Evolutionary conservation across 2,888 invertebrate species (phyloP).

Genomic region (Drosophila borealis): DNA sequence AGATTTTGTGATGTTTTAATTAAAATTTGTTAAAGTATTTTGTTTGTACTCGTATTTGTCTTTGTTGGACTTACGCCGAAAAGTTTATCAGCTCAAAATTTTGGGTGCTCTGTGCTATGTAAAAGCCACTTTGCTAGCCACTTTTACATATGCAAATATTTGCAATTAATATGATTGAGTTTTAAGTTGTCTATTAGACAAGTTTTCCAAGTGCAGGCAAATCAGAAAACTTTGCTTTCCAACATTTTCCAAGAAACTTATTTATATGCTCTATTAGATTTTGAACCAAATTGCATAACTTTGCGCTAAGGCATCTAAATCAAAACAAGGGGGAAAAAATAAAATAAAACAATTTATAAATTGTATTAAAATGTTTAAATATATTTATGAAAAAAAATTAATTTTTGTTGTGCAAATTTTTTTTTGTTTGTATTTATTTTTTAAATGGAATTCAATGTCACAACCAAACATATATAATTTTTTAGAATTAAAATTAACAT

Average conservation of each 20-base stretch:
- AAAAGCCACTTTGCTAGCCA: not conserved
- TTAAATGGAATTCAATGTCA: too few relatives aligned
- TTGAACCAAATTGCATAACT: not conserved
- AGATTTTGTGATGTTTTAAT: slow-evolving; percentile 34
- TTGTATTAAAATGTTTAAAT: too few relatives aligned
- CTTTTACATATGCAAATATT: slow-evolving; percentile 48
- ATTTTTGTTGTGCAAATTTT: too few relatives aligned
- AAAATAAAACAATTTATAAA: not conserved
- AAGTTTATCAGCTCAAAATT: not conserved
- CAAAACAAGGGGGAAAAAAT: not conserved
- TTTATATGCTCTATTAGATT: slow-evolving; percentile 9
- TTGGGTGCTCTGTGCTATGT: too few relatives aligned
- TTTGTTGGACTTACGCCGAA: slow-evolving; percentile 11
- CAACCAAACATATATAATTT: too few relatives aligned
- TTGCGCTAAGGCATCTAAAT: not conserved
- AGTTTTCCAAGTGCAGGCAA: slow-evolving; percentile 28
- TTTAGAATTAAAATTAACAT: too few relatives aligned
- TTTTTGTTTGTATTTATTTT: too few relatives aligned
- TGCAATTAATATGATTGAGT: slow-evolving; percentile 63
- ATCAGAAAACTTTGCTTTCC: slow-evolving; percentile 32
- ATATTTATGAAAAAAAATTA: too few relatives aligned
- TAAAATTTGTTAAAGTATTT: slow-evolving; percentile 17
- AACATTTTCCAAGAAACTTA: slow-evolving; percentile 12
- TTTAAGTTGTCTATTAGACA: slow-evolving; percentile 43
- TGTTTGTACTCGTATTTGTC: slow-evolving; percentile 21